Evolutionary conservation across 2,888 invertebrate species (phyloP).

Genomic region (Biston stratarius): DNA sequence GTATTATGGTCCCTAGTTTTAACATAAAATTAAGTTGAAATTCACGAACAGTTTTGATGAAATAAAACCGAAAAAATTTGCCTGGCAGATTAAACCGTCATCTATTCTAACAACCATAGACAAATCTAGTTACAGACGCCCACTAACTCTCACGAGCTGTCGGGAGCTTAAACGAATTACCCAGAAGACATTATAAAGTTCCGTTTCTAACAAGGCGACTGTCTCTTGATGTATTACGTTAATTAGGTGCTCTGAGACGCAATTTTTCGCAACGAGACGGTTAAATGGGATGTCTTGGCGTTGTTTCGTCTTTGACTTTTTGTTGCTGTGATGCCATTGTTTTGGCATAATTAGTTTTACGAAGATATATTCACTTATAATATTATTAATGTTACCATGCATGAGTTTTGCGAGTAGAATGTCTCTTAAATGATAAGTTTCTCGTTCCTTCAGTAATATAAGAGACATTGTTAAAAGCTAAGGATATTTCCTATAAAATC

Average conservation of each 20-base stretch:
- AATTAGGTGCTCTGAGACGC: slow-evolving; percentile 56
- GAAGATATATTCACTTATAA: background rate
- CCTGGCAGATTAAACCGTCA: slow-evolving; percentile 21
- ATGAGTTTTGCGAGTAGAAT: background rate
- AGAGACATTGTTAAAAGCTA: too few relatives aligned
- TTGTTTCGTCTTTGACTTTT: slow-evolving; percentile 23
- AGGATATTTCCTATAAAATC: too few relatives aligned
- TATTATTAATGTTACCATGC: too few relatives aligned
- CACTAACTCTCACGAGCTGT: slow-evolving; percentile 37
- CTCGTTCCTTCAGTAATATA: too few relatives aligned
- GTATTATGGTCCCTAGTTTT: too few relatives aligned
- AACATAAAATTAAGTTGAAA: too few relatives aligned
- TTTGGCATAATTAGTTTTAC: slow-evolving; percentile 11
- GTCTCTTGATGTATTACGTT: slow-evolving; percentile 62
- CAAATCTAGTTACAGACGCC: slow-evolving; percentile 38
- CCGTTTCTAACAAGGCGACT: slow-evolving; percentile 37
- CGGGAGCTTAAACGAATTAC: slow-evolving; percentile 40
- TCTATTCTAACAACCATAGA: slow-evolving; percentile 32
- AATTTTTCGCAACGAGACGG: slow-evolving; percentile 51
- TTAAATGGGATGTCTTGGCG: slow-evolving; percentile 27
- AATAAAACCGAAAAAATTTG: background rate
- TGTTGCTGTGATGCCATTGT: slow-evolving; percentile 4
- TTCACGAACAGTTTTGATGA: background rate
- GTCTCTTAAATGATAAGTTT: too few relatives aligned
- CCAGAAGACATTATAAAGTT: slow-evolving; percentile 44